Conservation (phyloP, 1,140 invertebrate genomes). For the Drosophila prosaltans region DNA sequence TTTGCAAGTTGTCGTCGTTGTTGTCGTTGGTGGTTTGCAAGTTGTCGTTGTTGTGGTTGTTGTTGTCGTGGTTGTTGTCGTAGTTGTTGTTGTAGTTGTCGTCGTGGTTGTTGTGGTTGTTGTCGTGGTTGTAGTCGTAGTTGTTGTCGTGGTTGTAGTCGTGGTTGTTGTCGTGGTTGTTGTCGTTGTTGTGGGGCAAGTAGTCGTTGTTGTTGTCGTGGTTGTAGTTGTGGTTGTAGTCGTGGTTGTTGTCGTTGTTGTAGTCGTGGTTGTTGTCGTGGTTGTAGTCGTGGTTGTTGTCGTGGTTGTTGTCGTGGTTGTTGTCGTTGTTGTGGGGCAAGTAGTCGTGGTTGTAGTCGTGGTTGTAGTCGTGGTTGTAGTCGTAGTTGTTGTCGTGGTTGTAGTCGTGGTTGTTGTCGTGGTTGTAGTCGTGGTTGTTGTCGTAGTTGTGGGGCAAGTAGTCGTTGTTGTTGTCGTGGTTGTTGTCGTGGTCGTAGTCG, state of each 20-base stretch:
- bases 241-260: constrained; percentile 4
- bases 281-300: not conserved
- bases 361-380: too few species aligned
- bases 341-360: too few species aligned
- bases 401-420: not conserved
- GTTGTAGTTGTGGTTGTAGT: not conserved
- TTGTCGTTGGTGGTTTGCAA: not conserved
- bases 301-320: not conserved
- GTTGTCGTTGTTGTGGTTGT: not conserved
- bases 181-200: not conserved
- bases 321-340: not conserved
- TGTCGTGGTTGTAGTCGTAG: too few species aligned
- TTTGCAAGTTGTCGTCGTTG: too few species aligned
- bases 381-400: not conserved
- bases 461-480: constrained; percentile 1
- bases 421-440: not conserved
- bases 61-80: not conserved
- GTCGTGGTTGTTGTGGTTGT: not conserved
- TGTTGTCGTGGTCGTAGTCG: too few species aligned
- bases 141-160: too few species aligned
- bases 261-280: not conserved
- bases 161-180: not conserved
- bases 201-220: not conserved
- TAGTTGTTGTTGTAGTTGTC: constrained; percentile 6
- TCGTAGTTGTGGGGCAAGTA: not conserved